A percentile compares a stretch with the other conserved stretches of the same genome.
Evolutionary conservation across 1,140 invertebrate genomes (phyloP).

Genomic region (Hormaphis cornu): DNA sequence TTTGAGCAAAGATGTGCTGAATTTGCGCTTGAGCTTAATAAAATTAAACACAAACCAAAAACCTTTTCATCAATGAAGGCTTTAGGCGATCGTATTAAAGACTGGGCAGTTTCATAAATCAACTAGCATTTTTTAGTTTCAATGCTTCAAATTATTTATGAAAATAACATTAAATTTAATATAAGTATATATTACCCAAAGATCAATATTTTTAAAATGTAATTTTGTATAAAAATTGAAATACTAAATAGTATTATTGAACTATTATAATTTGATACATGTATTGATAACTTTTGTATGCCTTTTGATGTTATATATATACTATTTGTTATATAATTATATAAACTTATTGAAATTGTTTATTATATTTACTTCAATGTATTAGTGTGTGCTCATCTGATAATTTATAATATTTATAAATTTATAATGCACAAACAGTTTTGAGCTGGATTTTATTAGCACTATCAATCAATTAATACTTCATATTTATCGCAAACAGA

Average conservation of each 20-base stretch:
- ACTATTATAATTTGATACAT: background rate
- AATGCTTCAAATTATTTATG: background rate
- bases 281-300: background rate
- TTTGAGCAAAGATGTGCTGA: conserved; percentile 9
- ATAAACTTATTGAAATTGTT: too few relatives aligned
- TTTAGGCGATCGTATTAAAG: conserved; percentile 15
- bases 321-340: background rate
- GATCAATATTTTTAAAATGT: conserved; percentile 11
- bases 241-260: conserved; percentile 12
- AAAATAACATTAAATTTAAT: background rate
- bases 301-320: background rate
- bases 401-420: too few relatives aligned
- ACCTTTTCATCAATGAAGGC: background rate
- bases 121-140: background rate
- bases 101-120: conserved; percentile 22
- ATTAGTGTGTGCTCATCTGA: too few relatives aligned
- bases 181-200: background rate
- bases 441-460: too few relatives aligned
- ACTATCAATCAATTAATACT: too few relatives aligned
- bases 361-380: too few relatives aligned
- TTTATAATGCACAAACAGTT: too few relatives aligned
- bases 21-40: conserved; percentile 1
- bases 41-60: conserved; percentile 26
- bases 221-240: background rate
- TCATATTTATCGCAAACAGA: too few relatives aligned